A percentile compares a stretch with the other conserved stretches of the same genome.
phyloP scores from a whole-genome alignment of 2,797 vertebrate species.

The Falco columbarius region DNA sequence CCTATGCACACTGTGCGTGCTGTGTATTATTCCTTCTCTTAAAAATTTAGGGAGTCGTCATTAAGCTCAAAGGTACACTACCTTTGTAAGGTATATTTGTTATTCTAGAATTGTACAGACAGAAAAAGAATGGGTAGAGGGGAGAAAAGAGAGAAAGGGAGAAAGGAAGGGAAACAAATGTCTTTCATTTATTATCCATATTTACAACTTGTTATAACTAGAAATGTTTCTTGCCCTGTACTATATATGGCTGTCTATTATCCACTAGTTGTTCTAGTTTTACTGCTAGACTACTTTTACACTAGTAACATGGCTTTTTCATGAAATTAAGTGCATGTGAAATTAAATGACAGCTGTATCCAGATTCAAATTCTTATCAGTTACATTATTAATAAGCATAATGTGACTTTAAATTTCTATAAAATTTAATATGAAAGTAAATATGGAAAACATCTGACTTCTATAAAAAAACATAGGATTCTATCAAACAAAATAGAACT shows the following conservation, averaged over 20 bases:
- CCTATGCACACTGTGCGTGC: neutral
- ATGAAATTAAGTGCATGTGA: slow-evolving; percentile 53
- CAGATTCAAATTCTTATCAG: neutral
- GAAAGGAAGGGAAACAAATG: slow-evolving; percentile 24
- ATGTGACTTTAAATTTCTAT: slow-evolving; percentile 13
- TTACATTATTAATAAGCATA: neutral
- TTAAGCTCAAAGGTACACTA: neutral
- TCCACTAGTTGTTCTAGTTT: slow-evolving; percentile 17
- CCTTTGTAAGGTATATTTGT: neutral
- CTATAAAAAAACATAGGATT: neutral
- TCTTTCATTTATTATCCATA: slow-evolving; percentile 58
- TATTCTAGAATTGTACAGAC: neutral
- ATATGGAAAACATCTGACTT: neutral
- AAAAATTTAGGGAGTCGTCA: neutral
- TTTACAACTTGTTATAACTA: slow-evolving; percentile 33
- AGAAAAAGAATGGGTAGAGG: too few species aligned
- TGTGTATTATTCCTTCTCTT: neutral
- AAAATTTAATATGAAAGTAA: neutral
- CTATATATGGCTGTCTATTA: slow-evolving; percentile 13
- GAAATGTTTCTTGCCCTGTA: slow-evolving; percentile 52
- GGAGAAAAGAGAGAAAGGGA: neutral
- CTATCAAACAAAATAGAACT: neutral
- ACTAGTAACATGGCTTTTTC: slow-evolving; percentile 28
- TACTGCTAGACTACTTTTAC: slow-evolving; percentile 19
- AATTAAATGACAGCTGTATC: slow-evolving; percentile 35